Evolutionary conservation across 1,140 invertebrate genomes (phyloP), one percentile per base, ranked within the genome.

Genomic region (Drosophila baimaii): DNA sequence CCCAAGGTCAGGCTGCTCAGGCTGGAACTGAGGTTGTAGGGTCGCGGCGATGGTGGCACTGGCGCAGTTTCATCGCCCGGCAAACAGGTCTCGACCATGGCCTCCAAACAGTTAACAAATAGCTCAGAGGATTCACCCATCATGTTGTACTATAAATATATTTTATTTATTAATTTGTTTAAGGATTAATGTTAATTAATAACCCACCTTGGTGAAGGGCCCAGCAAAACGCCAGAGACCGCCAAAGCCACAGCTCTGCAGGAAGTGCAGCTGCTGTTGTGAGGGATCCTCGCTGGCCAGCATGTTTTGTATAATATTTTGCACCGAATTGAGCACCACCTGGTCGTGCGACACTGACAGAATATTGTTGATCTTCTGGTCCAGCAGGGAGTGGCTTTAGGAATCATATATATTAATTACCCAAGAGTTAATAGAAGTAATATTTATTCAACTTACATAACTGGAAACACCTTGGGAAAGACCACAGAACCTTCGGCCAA

Each of bases 151-250:
- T 98, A 12, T 0, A 55, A 29, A 29, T 33, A 1, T 0, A 56
- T n/a, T n/a, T n/a, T n/a, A n/a, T n/a, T n/a, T n/a, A n/a, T n/a
- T n/a, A n/a, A n/a, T n/a, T 47, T n/a, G 23, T 3, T 25, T 1
- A 25, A 2, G 2, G n/a, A 10, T 9, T 3, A 9, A 31, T 21
- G 51, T 57, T 59, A 13, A 27, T 57, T 52, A n/a, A n/a, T n/a
- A n/a, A 43, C 64, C 6, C 8, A 97, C 97, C 94, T 98, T 98
- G n/a, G 97, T 96, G 91, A 98, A 99, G 31, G 97, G 97, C 35
- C 98, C 98, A 43, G 98, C 98, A 93, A 99, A 99, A 90, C 98
- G 94, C 98, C 98, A 99, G 6, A 99, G 94, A 0, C 98, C 98
- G 29, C 98, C 98, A 93, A 99, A 99, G 0, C 98, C 98, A 92